Base-by-base conservation (phyloP, 2,113 vertebrate genomes). In the Cairina moschata region DNA sequence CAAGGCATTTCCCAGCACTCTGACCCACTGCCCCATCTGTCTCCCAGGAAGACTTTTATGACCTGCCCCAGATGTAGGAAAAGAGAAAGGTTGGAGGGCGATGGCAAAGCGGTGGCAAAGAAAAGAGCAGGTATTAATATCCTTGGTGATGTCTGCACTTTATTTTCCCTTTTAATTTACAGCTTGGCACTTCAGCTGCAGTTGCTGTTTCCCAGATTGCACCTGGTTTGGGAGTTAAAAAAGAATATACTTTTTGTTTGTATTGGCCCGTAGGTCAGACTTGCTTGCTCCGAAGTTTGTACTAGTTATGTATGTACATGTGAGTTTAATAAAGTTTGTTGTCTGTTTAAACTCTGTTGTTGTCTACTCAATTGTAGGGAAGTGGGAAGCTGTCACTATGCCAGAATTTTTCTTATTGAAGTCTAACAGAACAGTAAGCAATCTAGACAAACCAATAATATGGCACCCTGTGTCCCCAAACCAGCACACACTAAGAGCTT, bases 261-360 rank as follows among this genome's bases (percentile, higher is more conserved):
- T 92, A 8, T 91, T 86, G 80, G 62, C 52, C 13, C 1, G 1
- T 52, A 56, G 54, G 34, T n/a, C 83, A 42, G 90, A 74, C 22
- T 72, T 74, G 68, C 58, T 77, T 40, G 17, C 74, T 84, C 36
- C 78, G 71, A 67, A 4, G 2, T 86, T 91, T 93, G 55, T 78
- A 11, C 55, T 94, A 74, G 74, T 88, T 42, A 52, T 59, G 63
- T 60, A 65, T 16, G 58, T 88, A 91, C 91, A 83, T 91, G 81
- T 86, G 90, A 95, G 59, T 93, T 96, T 84, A 94, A 93, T 94
- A 83, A 89, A 83, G 20, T 71, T 48, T 81, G 66, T 81, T 91
- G 81, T 91, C 76, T 86, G 76, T 68, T 95, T 38, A 28, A 66
- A 73, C 77, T 84, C 83, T 91, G 86, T 67, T 91, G 65, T 86